Conservation (phyloP, 1,140 invertebrate species). For the Hylaeus volcanicus region DNA sequence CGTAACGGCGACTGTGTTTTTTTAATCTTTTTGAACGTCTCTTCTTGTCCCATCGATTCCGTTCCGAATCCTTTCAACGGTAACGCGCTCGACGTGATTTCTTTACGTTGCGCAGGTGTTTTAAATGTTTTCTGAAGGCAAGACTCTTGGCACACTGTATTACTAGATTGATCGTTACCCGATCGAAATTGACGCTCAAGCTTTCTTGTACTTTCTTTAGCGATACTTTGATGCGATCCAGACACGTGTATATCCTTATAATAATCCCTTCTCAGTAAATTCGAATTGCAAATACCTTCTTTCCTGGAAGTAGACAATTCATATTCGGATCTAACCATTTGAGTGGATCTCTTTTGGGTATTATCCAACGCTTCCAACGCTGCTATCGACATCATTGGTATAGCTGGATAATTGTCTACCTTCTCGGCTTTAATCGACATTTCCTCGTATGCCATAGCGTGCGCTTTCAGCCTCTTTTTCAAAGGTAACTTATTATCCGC, state of each 20-base stretch:
- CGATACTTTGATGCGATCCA: conserved; percentile 48
- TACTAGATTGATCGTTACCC: conserved; percentile 44
- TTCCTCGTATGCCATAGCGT: conserved; percentile 60
- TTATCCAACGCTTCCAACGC: conserved; percentile 47
- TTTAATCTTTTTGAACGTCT: conserved; percentile 57
- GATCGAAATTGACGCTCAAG: conserved; percentile 48
- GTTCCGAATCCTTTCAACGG: conserved; percentile 45
- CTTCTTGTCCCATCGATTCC: conserved; percentile 36
- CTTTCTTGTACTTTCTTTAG: conserved; percentile 47
- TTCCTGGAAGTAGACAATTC: conserved; percentile 31
- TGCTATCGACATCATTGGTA: conserved; percentile 72
- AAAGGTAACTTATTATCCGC: conserved; percentile 71
- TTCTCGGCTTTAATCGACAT: conserved; percentile 57
- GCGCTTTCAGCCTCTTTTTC: conserved; percentile 75
- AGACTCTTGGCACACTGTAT: conserved; percentile 50
- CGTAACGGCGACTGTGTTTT: conserved; percentile 58
- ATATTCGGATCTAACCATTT: conserved; percentile 46
- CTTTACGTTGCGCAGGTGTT: conserved; percentile 50
- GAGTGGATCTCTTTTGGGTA: conserved; percentile 36
- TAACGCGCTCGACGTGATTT: conserved; percentile 15
- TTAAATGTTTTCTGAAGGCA: conserved; percentile 53
- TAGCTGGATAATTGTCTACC: conserved; percentile 64
- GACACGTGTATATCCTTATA: conserved; percentile 56
- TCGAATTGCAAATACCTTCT: conserved; percentile 39
- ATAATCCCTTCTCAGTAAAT: conserved; percentile 61